Base-by-base conservation (phyloP, 30 jellyfish, hydroid and myxozoan species). In the Aurelia aurita region DNA sequence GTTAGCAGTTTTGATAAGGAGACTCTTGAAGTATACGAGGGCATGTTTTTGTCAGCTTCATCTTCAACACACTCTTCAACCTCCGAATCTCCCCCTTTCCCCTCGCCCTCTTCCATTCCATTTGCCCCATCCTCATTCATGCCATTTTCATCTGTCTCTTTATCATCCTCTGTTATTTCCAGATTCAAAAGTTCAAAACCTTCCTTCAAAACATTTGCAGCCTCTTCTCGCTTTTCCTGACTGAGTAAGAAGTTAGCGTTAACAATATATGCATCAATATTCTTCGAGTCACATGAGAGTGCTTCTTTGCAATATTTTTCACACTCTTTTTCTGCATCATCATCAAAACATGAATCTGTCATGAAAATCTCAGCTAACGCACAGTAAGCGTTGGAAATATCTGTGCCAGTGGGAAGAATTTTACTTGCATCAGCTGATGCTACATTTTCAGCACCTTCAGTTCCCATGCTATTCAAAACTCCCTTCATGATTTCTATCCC, bases 311-410 rank as follows among this genome's bases (percentile, higher is more conserved):
- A 95, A 77, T 84, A 89, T 58, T 71, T 60, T 58, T 74, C 89
- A 74, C 99, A 95, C 25, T 69, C 29, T 45, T 70, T 72, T 57
- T 90, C 99, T 13, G 99, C 97, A 60, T 70, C 88, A 14, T 79
- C 96, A 8, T 89, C 91, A 93, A 89, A 61, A 54, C 99, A 94
- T 54, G 94, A 94, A 62, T 95, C 99, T 12, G 99, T 95, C 96
- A 95, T 72, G 58, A 31, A 95, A 59, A 95, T 80, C 74, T 95
- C 99, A 2, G 99, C 98, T 58, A 95, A 35, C 27, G 97, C 84
- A 49, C 99, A 95, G 63, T 84, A 95, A 6, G 96, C 99, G 80
- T 81, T 87, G 45, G 98, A 86, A 4, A 84, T 39, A 67, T 87
- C 95, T 45, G 83, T 74, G 28, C 68, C 51, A 15, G 81, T 11